Conservation (phyloP, 2,797 vertebrate genomes). For the Lacerta agilis region DNA sequence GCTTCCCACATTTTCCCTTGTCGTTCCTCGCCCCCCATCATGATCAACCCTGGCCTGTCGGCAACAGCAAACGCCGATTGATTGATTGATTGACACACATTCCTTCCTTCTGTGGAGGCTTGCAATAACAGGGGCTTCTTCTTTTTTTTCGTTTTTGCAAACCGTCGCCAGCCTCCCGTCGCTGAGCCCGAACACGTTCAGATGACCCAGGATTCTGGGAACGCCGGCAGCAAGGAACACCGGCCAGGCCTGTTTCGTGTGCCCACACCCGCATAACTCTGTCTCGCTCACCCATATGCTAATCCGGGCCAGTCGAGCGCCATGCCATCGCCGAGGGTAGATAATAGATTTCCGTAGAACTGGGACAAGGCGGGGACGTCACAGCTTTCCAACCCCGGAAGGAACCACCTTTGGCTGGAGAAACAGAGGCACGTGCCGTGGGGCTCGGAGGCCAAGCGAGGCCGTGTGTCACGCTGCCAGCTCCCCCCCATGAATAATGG, state of each 20-base stretch:
- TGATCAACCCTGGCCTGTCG: not conserved
- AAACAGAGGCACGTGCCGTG: not conserved
- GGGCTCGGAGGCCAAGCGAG: not conserved
- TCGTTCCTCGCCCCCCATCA: too few species aligned
- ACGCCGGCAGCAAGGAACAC: not conserved
- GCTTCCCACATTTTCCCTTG: too few species aligned
- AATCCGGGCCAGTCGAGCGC: not conserved
- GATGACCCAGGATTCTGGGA: not conserved
- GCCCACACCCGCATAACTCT: not conserved
- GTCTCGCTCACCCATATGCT: not conserved
- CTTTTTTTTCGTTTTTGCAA: not conserved
- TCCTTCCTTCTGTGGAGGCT: not conserved
- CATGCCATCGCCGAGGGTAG: not conserved
- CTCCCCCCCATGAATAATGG: not conserved
- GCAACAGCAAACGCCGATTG: not conserved
- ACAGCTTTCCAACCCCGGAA: not conserved
- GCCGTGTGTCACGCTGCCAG: not conserved
- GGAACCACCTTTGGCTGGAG: not conserved
- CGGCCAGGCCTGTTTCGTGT: not conserved
- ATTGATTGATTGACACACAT: not conserved
- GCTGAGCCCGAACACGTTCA: not conserved
- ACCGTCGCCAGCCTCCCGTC: not conserved
- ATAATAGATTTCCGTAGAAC: not conserved
- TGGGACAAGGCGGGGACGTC: not conserved
- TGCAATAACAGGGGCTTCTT: not conserved